Evolutionary conservation across 2,113 vertebrate genomes (phyloP).

Genomic region (Scopus umbretta): DNA sequence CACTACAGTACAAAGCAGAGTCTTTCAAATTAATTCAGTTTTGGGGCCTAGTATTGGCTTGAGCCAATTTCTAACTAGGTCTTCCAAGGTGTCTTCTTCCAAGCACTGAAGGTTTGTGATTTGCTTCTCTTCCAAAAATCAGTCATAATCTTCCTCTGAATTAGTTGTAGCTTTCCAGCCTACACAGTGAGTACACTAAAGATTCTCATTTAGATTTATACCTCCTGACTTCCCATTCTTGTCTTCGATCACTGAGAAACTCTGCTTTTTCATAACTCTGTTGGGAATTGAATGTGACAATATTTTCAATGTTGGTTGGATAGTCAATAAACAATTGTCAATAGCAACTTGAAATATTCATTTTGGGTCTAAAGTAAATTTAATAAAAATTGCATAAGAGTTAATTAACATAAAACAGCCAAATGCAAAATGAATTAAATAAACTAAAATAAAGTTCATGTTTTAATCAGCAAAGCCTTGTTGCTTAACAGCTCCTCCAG

Average conservation of each 20-base stretch:
- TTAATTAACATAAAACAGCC: constrained; percentile 55
- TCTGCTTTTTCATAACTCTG: not conserved
- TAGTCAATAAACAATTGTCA: constrained; percentile 18
- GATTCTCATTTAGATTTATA: not conserved
- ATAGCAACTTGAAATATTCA: constrained; percentile 42
- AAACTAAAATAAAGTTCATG: constrained; percentile 61
- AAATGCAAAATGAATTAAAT: constrained; percentile 34
- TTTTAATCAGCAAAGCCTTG: constrained; percentile 59
- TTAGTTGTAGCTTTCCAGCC: not conserved
- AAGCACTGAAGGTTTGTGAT: not conserved
- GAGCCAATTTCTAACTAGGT: not conserved
- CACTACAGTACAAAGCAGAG: not conserved
- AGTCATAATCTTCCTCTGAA: not conserved
- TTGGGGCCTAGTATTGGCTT: not conserved
- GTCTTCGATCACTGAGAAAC: not conserved
- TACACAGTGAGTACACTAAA: not conserved
- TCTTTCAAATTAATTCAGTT: not conserved
- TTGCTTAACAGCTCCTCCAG: constrained; percentile 57
- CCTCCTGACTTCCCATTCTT: not conserved
- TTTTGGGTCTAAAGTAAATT: constrained; percentile 49
- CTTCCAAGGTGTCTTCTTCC: not conserved
- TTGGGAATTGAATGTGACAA: not conserved
- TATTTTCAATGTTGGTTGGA: not conserved
- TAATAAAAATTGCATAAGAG: constrained; percentile 53
- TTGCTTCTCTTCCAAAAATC: not conserved